Evolutionary conservation across 2,113 vertebrate genomes (phyloP).

Genomic region (Chitala chitala): DNA sequence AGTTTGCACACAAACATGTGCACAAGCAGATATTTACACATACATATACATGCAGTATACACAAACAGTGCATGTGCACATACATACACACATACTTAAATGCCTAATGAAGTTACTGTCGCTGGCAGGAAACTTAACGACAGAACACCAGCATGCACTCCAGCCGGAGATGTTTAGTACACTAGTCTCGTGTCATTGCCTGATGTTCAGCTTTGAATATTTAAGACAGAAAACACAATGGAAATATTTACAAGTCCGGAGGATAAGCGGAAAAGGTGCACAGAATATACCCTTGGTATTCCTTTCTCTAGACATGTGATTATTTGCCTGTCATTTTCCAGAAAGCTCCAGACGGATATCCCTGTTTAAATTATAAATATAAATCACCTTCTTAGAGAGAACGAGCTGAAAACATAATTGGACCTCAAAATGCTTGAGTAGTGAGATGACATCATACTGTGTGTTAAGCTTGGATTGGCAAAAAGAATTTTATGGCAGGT

Average conservation of each 20-base stretch:
- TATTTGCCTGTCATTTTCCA: neutral
- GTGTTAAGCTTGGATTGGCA: conserved; percentile 22
- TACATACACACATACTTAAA: too few relatives aligned
- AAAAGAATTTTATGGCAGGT: conserved; percentile 9
- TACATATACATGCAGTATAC: too few relatives aligned
- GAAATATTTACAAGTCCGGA: neutral
- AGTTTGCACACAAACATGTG: too few relatives aligned
- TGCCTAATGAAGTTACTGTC: too few relatives aligned
- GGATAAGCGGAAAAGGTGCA: neutral
- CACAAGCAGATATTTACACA: too few relatives aligned
- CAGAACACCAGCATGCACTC: too few relatives aligned
- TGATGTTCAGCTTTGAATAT: neutral
- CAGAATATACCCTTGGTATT: neutral
- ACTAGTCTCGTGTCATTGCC: neutral
- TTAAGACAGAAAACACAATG: neutral
- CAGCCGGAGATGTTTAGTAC: neutral
- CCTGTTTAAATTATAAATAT: conserved; percentile 18
- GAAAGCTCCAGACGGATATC: conserved; percentile 10
- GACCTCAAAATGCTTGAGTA: conserved; percentile 8
- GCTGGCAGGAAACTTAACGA: too few relatives aligned
- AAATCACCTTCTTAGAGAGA: conserved; percentile 4
- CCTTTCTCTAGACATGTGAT: neutral
- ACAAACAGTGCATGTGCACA: too few relatives aligned
- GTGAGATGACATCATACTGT: conserved; percentile 20
- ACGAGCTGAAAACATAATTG: conserved; percentile 22